Base-by-base conservation (phyloP, 1,140 invertebrate genomes). In the Apocrypta bakeri region DNA sequence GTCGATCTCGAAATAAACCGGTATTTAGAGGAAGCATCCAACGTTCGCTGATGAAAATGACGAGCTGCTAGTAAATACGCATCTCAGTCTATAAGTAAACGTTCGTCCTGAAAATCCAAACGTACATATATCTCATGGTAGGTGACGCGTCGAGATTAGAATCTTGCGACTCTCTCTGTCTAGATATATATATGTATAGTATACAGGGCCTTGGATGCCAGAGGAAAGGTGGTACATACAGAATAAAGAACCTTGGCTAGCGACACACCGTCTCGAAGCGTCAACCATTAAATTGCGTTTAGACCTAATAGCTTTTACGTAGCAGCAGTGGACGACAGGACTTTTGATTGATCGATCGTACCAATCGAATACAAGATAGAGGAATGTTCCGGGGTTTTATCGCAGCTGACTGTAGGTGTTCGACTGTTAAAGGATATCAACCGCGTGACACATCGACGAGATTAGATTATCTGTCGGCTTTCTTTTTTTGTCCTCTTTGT, bases 311-410 rank as follows among this genome's bases (percentile, higher is more conserved):
- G 63, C 61, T 66, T 78, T 29, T 56, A 27, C 61, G 31, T 31
- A n/a, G 68, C 31, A 2, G 17, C 17, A 14, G 11, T 31, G 31
- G 61, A 24, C 40, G 48, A 25, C 21, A 33, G 24, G 42, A 29
- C 12, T 71, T 74, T 69, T 83, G 81, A 83, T 83, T 78, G 81
- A 83, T 83, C 81, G 81, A 78, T 78, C 68, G 81, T 21, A 3
- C 25, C 0, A 40, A 29, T n/a, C 27, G 27, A 17, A 14, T 61
- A 82, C 81, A 56, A 42, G 81, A 82, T 77, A 61, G 48, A 71
- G 63, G 74, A 82, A 82, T 77, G 81, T 82, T 82, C 27, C 74
- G 42, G 73, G 12, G 42, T 68, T n/a, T 82, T 74, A 76, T 76
- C 74, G 69, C 74, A 56, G 29, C 0, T n/a, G 25, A 21, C 37